A percentile compares a stretch with the other conserved stretches of the same genome.
Conservation (phyloP, 2,113 vertebrate genomes). For the Anser cygnoides region DNA sequence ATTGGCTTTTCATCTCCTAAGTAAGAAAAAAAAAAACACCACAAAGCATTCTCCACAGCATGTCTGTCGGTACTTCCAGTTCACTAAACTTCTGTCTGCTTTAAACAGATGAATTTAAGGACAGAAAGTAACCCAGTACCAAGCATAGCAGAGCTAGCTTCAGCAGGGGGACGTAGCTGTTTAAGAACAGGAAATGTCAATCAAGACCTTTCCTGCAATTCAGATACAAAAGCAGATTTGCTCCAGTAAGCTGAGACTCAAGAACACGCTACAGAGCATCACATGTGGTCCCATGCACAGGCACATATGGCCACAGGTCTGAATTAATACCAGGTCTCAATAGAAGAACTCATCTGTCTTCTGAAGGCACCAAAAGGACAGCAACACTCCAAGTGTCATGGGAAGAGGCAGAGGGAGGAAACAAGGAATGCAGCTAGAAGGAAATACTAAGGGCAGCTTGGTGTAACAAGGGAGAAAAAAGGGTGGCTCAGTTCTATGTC, state of each 20-base stretch:
- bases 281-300: conserved; percentile 4
- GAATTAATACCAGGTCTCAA: neutral
- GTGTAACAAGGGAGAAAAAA: neutral
- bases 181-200: neutral
- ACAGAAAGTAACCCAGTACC: neutral
- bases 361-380: neutral
- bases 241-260: neutral
- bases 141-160: neutral
- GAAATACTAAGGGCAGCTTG: neutral
- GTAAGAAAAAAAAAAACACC: neutral
- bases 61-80: neutral
- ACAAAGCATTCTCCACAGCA: neutral
- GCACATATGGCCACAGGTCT: neutral
- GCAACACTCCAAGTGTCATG: neutral
- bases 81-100: neutral
- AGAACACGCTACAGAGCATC: neutral
- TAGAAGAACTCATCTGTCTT: neutral
- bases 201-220: neutral
- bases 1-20: neutral
- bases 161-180: neutral
- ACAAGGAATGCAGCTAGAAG: neutral
- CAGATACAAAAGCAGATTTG: neutral
- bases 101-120: neutral
- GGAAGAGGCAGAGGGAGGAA: neutral
- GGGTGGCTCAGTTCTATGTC: neutral